A percentile compares a stretch with the other conserved stretches of the same genome.
Evolutionary conservation across 2,113 vertebrate species (phyloP).

Genomic region (Serinus canaria): DNA sequence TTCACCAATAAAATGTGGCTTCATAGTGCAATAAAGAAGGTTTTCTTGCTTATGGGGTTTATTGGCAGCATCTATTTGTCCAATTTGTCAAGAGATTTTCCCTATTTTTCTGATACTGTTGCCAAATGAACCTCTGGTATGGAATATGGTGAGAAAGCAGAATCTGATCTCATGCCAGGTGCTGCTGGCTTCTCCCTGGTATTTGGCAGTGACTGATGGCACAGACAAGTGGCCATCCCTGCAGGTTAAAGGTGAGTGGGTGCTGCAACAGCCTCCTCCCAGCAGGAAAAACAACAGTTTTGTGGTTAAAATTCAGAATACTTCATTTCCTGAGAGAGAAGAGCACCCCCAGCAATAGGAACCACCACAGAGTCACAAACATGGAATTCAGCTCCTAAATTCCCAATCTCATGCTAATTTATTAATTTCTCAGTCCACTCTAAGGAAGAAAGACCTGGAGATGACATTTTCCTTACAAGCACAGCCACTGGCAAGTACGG

Average conservation of each 20-base stretch:
- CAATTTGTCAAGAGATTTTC: background rate
- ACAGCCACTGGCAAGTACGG: background rate
- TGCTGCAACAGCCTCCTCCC: background rate
- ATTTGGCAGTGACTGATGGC: background rate
- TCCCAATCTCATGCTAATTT: background rate
- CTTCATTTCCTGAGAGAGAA: rapidly evolving
- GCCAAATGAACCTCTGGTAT: background rate
- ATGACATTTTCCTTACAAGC: background rate
- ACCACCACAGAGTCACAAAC: background rate
- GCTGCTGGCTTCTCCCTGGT: background rate
- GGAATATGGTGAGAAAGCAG: background rate
- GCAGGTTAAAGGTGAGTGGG: background rate
- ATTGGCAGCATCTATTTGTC: background rate
- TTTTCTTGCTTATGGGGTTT: background rate
- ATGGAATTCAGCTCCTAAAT: background rate
- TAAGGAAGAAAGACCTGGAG: background rate
- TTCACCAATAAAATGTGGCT: slow-evolving; percentile 56
- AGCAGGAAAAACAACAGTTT: background rate
- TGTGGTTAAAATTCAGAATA: background rate
- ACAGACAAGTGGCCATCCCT: background rate
- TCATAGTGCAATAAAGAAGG: slow-evolving; percentile 14
- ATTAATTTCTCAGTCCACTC: background rate
- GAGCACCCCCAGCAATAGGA: background rate
- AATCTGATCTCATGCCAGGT: background rate
- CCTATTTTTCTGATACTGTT: background rate